phyloP scores from a whole-genome alignment of 2,888 invertebrate genomes.

The Lepidochitona cinerea region DNA sequence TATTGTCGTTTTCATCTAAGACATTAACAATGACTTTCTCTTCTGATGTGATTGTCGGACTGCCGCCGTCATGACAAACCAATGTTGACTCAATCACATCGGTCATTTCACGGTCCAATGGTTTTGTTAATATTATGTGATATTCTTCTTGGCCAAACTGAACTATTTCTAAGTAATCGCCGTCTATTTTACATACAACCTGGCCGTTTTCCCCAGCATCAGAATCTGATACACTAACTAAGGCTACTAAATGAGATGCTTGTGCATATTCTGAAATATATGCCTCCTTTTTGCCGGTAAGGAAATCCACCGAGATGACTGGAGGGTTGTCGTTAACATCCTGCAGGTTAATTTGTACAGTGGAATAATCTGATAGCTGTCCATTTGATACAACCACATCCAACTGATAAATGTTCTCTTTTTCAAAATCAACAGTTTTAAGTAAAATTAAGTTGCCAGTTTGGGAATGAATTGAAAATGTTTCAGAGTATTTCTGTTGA shows the following conservation, averaged over 20 bases:
- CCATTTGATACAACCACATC: not conserved
- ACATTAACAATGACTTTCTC: not conserved
- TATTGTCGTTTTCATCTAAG: conserved; percentile 14
- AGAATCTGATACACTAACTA: conserved; percentile 81
- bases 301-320: conserved; percentile 85
- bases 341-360: conserved; percentile 63
- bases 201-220: conserved; percentile 53
- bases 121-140: conserved; percentile 6
- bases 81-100: conserved; percentile 4
- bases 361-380: not conserved
- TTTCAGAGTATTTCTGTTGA: not conserved
- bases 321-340: conserved; percentile 92
- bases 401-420: not conserved
- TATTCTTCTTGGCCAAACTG: conserved; percentile 9
- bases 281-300: conserved; percentile 83
- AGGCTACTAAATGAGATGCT: conserved; percentile 93
- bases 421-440: not conserved
- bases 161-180: conserved; percentile 5
- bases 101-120: conserved; percentile 16
- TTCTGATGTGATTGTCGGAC: not conserved
- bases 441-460: not conserved
- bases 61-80: conserved; percentile 17
- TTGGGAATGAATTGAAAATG: not conserved
- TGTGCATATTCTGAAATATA: conserved; percentile 77
- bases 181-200: conserved; percentile 24